These are phyloP conservation scores for Drosophila malerkotliana DNA, from an alignment of 1,140 invertebrate species.

Conservation along the genomic window DNA sequence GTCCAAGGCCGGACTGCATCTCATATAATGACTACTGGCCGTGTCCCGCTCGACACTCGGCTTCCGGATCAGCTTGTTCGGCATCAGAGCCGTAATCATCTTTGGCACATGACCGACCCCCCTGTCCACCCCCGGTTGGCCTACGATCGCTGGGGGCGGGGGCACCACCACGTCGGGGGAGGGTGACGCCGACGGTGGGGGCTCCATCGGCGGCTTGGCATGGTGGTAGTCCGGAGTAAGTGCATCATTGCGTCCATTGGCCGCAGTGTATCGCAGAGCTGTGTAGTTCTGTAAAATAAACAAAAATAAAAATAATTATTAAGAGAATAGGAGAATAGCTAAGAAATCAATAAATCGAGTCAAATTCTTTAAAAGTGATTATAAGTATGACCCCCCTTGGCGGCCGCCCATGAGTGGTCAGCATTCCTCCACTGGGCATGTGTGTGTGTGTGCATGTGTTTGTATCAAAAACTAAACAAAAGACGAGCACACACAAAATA, in stretches of 20 bases:
- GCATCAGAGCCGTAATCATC: constrained; percentile 85
- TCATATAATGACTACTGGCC: constrained; percentile 85
- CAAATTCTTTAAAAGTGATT: background rate
- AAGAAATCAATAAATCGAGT: background rate
- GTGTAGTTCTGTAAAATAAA: constrained; percentile 66
- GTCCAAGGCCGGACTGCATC: constrained; percentile 93
- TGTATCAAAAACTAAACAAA: constrained; percentile 75
- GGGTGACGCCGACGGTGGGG: constrained; percentile 60
- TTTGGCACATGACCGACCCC: constrained; percentile 71
- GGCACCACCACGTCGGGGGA: constrained; percentile 62
- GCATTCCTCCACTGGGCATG: constrained; percentile 50
- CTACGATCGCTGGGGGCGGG: constrained; percentile 46
- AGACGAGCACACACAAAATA: constrained; percentile 61
- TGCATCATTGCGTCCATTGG: constrained; percentile 75
- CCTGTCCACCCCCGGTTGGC: constrained; percentile 31
- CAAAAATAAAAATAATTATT: background rate
- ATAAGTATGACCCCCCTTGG: background rate
- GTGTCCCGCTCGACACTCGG: constrained; percentile 93
- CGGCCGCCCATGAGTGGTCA: constrained; percentile 39
- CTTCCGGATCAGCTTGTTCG: constrained; percentile 92
- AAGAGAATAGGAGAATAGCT: background rate
- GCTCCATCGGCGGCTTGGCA: constrained; percentile 72
- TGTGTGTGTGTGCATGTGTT: constrained; percentile 32
- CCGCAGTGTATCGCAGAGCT: constrained; percentile 73
- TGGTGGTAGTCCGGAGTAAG: constrained; percentile 75